phyloP scores from a whole-genome alignment of 2,113 vertebrate genomes.

The Sigmodon hispidus region DNA sequence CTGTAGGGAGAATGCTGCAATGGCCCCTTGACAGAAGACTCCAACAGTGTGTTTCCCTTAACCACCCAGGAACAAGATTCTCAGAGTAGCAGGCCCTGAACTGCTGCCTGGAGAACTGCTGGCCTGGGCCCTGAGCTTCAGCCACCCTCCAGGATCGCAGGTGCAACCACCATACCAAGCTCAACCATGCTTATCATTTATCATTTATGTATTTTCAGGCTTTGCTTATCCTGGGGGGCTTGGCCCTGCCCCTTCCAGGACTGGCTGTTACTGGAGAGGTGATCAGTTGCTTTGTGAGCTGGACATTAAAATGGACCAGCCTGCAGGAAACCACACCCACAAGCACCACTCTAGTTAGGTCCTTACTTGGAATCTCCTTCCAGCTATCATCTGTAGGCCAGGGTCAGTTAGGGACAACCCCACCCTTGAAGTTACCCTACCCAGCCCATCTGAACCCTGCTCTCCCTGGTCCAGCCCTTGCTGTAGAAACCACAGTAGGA shows the following conservation, averaged over 20 bases:
- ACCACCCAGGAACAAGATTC: too few relatives aligned
- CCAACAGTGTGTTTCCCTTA: too few relatives aligned
- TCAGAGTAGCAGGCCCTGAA: neutral
- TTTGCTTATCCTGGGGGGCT: neutral
- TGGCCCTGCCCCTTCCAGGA: neutral
- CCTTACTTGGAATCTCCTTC: neutral
- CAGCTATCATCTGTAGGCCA: neutral
- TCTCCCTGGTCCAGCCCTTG: neutral
- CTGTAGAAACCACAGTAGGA: neutral
- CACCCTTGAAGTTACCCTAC: neutral
- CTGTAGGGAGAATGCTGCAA: neutral
- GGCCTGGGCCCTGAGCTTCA: neutral
- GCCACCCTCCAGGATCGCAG: neutral
- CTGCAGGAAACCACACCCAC: neutral
- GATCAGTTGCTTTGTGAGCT: neutral
- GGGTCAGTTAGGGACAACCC: neutral
- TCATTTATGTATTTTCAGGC: neutral
- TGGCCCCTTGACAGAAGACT: neutral
- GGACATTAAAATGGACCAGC: neutral
- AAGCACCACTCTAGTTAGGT: neutral
- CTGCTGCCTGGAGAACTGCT: neutral
- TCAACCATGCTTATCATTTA: neutral
- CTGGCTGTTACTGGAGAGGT: neutral
- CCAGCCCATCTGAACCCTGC: neutral
- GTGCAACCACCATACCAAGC: neutral